Conservation (phyloP, 2,888 invertebrate species). For the Scotopteryx bipunctaria region DNA sequence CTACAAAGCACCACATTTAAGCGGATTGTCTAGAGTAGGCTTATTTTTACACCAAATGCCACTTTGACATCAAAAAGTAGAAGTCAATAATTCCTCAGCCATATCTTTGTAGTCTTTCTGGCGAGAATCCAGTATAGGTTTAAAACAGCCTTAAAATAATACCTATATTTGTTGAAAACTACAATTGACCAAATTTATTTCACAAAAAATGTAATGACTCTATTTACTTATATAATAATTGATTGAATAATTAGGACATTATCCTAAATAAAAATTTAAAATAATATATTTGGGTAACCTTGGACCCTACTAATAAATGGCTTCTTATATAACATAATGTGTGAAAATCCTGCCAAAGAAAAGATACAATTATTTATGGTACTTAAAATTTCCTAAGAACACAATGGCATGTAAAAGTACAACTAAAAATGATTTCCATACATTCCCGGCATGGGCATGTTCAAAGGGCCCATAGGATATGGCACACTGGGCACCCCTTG, state of each 20-base stretch:
- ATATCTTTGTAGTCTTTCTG: neutral
- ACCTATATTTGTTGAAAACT: conserved; percentile 2
- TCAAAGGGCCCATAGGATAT: conserved; percentile 88
- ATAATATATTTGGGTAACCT: no score
- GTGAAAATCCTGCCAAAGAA: conserved; percentile 3
- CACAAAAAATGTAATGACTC: neutral
- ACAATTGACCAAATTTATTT: conserved; percentile 10
- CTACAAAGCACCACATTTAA: conserved; percentile 69
- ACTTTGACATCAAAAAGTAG: no score
- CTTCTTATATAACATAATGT: conserved; percentile 3
- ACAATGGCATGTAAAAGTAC: conserved; percentile 31
- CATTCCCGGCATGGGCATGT: conserved; percentile 90
- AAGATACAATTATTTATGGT: conserved; percentile 8
- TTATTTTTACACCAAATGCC: no score
- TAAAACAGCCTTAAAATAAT: neutral
- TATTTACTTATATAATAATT: neutral
- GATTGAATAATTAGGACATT: no score
- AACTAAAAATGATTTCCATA: conserved; percentile 71
- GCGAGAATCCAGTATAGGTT: neutral
- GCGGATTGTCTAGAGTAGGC: conserved; percentile 51
- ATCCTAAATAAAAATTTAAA: no score
- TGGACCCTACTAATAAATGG: conserved; percentile 3
- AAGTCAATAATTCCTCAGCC: conserved; percentile 3
- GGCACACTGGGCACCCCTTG: conserved; percentile 86
- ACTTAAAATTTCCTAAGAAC: conserved; percentile 29